Conservation (phyloP, 2,888 invertebrate species). For the Glyphotaelius pellucidus region DNA sequence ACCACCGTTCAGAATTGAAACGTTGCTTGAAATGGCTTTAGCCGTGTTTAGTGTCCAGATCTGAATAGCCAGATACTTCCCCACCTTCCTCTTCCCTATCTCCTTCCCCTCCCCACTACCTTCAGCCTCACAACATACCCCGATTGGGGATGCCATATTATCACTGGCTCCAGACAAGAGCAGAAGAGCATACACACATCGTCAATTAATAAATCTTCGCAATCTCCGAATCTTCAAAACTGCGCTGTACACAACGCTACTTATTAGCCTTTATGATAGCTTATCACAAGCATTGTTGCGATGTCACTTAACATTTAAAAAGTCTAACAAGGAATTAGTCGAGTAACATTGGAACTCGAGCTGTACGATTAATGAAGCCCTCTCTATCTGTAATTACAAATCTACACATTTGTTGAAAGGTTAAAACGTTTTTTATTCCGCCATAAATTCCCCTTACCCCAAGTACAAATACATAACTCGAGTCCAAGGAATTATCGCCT, state of each 20-base stretch:
- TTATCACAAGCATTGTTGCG: background rate
- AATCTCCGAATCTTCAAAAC: too few relatives aligned
- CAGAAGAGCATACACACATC: too few relatives aligned
- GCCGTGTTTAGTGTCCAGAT: too few relatives aligned
- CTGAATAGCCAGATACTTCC: too few relatives aligned
- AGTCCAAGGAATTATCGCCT: background rate
- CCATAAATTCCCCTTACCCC: background rate
- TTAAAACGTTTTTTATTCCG: background rate
- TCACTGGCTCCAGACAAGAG: too few relatives aligned
- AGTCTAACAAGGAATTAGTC: background rate
- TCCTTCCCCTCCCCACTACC: too few relatives aligned
- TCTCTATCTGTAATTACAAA: background rate
- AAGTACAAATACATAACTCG: background rate
- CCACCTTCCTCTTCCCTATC: too few relatives aligned
- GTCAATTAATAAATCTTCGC: too few relatives aligned
- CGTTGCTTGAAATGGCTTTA: too few relatives aligned
- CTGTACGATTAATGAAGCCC: background rate
- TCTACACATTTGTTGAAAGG: background rate
- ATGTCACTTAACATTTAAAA: background rate
- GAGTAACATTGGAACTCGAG: background rate
- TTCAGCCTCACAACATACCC: too few relatives aligned
- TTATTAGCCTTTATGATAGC: background rate
- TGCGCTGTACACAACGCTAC: background rate
- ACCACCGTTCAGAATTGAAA: too few relatives aligned
- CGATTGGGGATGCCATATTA: too few relatives aligned